phyloP scores from a whole-genome alignment of 2,113 vertebrate genomes.

The Varanus komodoensis region DNA sequence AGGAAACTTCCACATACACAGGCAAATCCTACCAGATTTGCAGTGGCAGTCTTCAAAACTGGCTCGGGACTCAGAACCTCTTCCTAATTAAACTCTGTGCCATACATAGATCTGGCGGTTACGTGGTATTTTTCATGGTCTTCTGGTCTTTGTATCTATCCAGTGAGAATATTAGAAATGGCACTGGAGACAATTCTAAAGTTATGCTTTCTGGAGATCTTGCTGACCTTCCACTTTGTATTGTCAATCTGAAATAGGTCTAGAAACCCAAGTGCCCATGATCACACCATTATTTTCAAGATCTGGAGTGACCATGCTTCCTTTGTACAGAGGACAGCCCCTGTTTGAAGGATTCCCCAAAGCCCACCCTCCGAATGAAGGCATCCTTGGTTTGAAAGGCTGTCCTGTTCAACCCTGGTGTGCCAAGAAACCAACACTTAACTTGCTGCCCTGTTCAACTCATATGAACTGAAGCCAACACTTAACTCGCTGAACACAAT shows the following conservation, averaged over 20 bases:
- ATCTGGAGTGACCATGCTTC: too few relatives aligned
- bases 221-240: too few relatives aligned
- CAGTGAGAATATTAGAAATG: not conserved
- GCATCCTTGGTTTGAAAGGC: too few relatives aligned
- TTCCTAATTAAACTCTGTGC: not conserved
- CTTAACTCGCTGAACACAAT: too few relatives aligned
- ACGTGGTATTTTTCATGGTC: not conserved
- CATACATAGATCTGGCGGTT: not conserved
- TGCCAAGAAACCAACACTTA: too few relatives aligned
- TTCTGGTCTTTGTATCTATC: not conserved
- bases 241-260: not conserved
- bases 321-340: too few relatives aligned
- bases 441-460: too few relatives aligned
- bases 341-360: too few relatives aligned
- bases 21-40: not conserved
- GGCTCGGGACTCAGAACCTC: not conserved
- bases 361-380: too few relatives aligned
- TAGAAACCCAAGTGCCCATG: not conserved
- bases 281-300: not conserved
- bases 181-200: not conserved
- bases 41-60: not conserved
- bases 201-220: not conserved
- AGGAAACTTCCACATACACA: not conserved
- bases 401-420: too few relatives aligned
- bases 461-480: too few relatives aligned